These are phyloP conservation scores for Aspidoscelis tigris DNA, from an alignment of 2,113 vertebrate species.

Conservation along the genomic window DNA sequence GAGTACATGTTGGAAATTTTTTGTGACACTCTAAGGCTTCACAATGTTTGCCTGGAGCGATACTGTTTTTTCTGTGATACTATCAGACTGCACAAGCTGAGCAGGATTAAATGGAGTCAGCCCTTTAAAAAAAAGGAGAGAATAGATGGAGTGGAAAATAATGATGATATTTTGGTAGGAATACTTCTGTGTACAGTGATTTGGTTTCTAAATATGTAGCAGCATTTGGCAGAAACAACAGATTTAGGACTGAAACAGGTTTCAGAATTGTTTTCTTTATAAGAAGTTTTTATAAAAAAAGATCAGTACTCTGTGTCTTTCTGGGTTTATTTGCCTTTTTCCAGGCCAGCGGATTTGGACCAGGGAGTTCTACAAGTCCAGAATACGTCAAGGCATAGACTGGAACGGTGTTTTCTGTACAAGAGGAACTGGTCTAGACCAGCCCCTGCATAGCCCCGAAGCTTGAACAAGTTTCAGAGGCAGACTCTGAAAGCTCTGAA, in stretches of 20 bases:
- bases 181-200: not conserved
- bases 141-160: not conserved
- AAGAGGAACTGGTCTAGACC: no score
- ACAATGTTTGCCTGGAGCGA: slow-evolving; percentile 22
- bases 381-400: no score
- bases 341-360: no score
- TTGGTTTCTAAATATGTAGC: not conserved
- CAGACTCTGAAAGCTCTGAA: no score
- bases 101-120: slow-evolving; percentile 24
- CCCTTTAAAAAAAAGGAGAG: not conserved
- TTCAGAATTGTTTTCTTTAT: not conserved
- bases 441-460: no score
- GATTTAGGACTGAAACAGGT: not conserved
- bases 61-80: not conserved
- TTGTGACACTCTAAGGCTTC: not conserved
- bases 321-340: no score
- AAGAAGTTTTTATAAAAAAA: no score
- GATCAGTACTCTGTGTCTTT: no score
- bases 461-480: no score
- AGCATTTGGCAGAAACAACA: not conserved
- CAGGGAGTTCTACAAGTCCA: no score
- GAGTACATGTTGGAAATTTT: not conserved
- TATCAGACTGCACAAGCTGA: slow-evolving; percentile 17
- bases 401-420: no score
- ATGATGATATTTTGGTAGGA: slow-evolving; percentile 16